Evolutionary conservation across 2,888 invertebrate species (phyloP), one percentile per base, ranked within the genome.

Genomic region (Panzeria rudis): DNA sequence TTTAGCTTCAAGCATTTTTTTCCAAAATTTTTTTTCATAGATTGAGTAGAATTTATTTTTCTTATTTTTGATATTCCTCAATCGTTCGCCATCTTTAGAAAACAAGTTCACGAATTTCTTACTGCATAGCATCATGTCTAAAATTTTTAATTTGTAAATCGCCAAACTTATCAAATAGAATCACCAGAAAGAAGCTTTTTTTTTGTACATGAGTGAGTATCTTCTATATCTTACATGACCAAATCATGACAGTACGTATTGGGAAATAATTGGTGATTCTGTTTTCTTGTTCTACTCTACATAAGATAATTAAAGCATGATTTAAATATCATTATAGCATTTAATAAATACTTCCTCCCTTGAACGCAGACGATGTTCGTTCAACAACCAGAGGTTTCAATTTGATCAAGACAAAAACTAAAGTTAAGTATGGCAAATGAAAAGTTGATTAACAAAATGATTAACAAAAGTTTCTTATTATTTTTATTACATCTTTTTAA

Each of bases 301-400:
- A 7, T 9, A 44, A n/a, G 8, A n/a, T n/a, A n/a, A n/a, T 13
- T n/a, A 29, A 29, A 29, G 29, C 11, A 13, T 38, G 13, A 38
- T 38, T 11, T 38, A 9, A 35, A 35, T 38, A 38, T 2, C n/a
- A 6, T 32, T 13, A 66, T 17, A 52, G 8, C 17, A 25, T 59
- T 38, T 3, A 69, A 61, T 41, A 23, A 59, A 17, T 4, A 54
- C 20, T 71, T 52, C 50, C 47, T 52, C 50, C 47, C 52, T 62
- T 64, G 54, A 56, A 44, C 32, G 64, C 38, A 35, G 7, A 64
- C 15, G 50, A 8, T 20, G 15, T 13, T 15, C 32, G 59, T 75
- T 41, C 62, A 76, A 71, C n/a, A 82, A 85, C 32, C 47, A 78
- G 59, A 82, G 85, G 85, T 85, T 85, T 85, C 85, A 82, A 76